Conservation (phyloP, 2,797 vertebrate species). For the Pseudochirops corinnae region DNA sequence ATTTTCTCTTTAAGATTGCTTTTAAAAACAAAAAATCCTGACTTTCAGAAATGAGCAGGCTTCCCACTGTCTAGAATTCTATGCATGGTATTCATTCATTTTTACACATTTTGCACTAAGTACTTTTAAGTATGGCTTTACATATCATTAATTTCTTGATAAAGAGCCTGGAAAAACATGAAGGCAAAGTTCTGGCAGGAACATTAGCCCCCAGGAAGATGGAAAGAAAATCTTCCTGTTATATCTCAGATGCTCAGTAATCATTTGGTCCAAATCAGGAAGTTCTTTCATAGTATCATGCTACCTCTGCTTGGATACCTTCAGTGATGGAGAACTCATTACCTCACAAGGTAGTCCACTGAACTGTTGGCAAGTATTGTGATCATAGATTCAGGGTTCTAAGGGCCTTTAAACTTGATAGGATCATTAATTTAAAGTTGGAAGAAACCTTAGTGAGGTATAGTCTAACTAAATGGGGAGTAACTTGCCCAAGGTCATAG, state of each 20-base stretch:
- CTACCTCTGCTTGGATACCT: not conserved
- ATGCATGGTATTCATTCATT: not conserved
- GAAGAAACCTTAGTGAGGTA: not conserved
- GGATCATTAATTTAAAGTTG: not conserved
- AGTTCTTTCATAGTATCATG: not conserved
- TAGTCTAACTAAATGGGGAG: not conserved
- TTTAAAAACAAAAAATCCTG: too few species aligned
- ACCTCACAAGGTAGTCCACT: not conserved
- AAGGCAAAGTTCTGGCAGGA: not conserved
- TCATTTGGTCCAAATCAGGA: not conserved
- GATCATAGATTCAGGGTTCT: not conserved
- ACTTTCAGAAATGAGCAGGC: not conserved
- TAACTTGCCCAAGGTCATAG: not conserved
- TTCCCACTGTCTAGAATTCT: not conserved
- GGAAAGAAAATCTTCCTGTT: too few species aligned
- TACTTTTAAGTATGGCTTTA: not conserved
- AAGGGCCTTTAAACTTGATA: not conserved
- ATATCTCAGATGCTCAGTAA: not conserved
- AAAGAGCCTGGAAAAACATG: not conserved
- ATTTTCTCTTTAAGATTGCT: not conserved
- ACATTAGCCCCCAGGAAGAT: not conserved
- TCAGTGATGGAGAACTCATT: not conserved
- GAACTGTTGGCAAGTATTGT: not conserved
- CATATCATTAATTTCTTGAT: not conserved
- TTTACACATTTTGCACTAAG: not conserved